Base-by-base conservation (phyloP, 1,140 invertebrate genomes). In the Aphis gossypii region DNA sequence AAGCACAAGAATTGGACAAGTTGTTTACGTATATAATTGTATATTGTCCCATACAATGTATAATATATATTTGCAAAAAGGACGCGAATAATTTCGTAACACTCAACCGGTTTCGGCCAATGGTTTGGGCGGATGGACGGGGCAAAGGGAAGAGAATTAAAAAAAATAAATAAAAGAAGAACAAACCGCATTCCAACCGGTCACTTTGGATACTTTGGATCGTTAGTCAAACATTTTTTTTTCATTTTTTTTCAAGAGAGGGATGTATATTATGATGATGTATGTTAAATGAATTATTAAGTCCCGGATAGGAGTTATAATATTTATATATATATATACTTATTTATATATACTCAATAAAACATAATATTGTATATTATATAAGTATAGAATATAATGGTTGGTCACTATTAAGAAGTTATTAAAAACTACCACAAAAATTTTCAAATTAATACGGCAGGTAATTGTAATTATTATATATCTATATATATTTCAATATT, bases 41-140 rank as follows among this genome's bases (percentile, higher is more conserved):
- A 84, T 84, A 84, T 41, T 84, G 8, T n/a, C 18, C 35, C 23
- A 84, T 84, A 41, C 41, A 84, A 83, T 44, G 4, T 46, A 44
- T 30, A 30, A 25, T 54, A 23, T 89, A 14, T 89, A 48, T 92
- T 92, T 83, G 91, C 91, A 44, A 92, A 92, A 92, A 92, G 9
- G 90, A 92, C 30, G 90, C 90, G 35, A 92, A 92, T 92, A 48
- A 82, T 92, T 92, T 92, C 68, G 91, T 92, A 92, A 92, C 76
- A 38, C 44, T 35, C 46, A 83, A 92, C 91, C 60, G 91, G 91
- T 92, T 92, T 92, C 9, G 91, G 76, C 46, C 68, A 48, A 35
- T 23, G 60, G 44, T 35, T 48, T 82, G 41, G 60, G 90, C 6
- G 90, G 25, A 41, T 38, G 46, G 2, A 83, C 25, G 41, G n/a